Evolutionary conservation across 2,888 invertebrate species (phyloP).

Genomic region (Ennomos quercinarius): DNA sequence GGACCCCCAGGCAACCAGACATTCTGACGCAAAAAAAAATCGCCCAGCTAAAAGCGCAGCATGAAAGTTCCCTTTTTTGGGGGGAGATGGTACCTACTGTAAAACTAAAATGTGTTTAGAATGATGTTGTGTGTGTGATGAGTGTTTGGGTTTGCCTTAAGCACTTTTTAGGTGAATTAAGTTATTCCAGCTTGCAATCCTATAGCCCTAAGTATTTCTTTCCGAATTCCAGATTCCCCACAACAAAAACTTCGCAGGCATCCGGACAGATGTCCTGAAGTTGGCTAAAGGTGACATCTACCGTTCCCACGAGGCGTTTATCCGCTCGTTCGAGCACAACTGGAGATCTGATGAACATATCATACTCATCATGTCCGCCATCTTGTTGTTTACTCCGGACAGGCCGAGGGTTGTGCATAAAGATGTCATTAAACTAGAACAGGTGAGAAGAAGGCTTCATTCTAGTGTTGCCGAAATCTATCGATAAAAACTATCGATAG

Average conservation of each 20-base stretch:
- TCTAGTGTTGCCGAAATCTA: neutral
- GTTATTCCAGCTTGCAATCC: no score
- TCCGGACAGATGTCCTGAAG: constrained; percentile 96
- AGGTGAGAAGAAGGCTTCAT: constrained; percentile 86
- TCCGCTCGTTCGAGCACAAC: constrained; percentile 93
- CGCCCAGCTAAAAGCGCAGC: no score
- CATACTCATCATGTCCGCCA: constrained; percentile 95
- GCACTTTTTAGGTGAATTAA: no score
- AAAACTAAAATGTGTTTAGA: no score
- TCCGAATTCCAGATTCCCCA: constrained; percentile 88
- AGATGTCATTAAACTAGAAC: constrained; percentile 94
- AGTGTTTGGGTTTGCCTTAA: no score
- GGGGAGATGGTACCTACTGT: no score
- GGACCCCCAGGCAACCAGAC: no score
- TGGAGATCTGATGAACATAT: constrained; percentile 96
- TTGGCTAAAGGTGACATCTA: constrained; percentile 96
- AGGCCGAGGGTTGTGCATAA: constrained; percentile 92
- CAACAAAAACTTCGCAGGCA: constrained; percentile 90
- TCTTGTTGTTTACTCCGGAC: constrained; percentile 95
- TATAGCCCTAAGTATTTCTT: no score
- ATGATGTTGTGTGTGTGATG: no score
- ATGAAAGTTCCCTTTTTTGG: no score
- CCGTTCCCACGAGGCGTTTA: constrained; percentile 92
- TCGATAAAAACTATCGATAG: no score
- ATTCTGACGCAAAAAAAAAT: no score